These are phyloP conservation scores for Enteromius treurensis DNA, from an alignment of 2,797 vertebrate genomes.

Conservation along the genomic window DNA sequence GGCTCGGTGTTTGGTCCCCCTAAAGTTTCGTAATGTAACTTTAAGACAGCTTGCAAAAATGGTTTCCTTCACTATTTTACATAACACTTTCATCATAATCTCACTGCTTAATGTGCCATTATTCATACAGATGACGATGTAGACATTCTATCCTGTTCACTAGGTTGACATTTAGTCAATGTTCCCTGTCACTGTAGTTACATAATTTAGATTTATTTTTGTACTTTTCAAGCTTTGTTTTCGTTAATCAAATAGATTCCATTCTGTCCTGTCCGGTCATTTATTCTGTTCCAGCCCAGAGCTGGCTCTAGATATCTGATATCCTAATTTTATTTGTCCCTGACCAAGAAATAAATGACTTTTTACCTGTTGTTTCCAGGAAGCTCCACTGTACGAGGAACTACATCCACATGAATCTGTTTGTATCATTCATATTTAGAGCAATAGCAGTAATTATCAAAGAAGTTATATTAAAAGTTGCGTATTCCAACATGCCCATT, in stretches of 20 bases:
- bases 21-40: neutral
- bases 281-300: conserved; percentile 25
- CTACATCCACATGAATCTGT: conserved; percentile 98
- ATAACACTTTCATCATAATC: neutral
- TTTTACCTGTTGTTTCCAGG: conserved; percentile 74
- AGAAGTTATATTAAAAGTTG: conserved; percentile 78
- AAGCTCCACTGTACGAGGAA: conserved; percentile 97
- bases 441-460: conserved; percentile 85
- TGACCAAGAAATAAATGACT: conserved; percentile 40
- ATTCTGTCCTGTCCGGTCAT: conserved; percentile 16
- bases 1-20: neutral
- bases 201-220: conserved; percentile 5
- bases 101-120: neutral
- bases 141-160: neutral
- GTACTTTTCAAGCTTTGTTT: conserved; percentile 16
- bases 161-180: neutral
- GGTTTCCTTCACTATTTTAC: neutral
- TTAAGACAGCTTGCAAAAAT: neutral
- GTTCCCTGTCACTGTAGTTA: neutral
- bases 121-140: neutral
- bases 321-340: conserved; percentile 40
- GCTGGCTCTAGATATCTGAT: conserved; percentile 47
- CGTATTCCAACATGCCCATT: conserved; percentile 80
- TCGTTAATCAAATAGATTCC: conserved; percentile 17
- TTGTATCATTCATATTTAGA: conserved; percentile 91